These are phyloP conservation scores for Leptosomus discolor DNA, from an alignment of 2,113 vertebrate species.

Conservation along the genomic window DNA sequence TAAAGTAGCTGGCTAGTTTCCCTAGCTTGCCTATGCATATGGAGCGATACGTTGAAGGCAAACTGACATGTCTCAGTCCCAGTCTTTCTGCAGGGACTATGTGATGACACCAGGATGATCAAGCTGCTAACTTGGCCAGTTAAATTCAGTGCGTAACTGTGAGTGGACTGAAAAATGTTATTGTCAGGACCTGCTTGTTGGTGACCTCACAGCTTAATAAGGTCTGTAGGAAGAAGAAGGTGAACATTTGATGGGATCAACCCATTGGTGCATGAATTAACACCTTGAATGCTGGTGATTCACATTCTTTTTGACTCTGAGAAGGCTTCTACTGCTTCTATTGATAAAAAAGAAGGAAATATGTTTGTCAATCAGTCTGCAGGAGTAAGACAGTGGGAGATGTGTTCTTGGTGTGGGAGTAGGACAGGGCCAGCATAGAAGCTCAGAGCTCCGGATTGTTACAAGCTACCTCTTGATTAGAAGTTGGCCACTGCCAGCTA, in stretches of 20 bases:
- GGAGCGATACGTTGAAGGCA: neutral
- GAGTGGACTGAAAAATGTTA: neutral
- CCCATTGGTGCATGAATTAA: neutral
- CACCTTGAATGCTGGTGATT: neutral
- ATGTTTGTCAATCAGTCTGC: neutral
- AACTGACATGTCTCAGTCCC: neutral
- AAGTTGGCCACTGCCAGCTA: neutral
- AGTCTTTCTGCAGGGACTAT: neutral
- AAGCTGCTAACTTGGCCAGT: neutral
- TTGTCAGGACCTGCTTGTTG: neutral
- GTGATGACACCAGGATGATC: neutral
- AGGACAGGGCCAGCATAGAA: neutral
- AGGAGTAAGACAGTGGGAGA: neutral
- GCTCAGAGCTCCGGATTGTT: neutral
- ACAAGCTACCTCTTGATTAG: neutral
- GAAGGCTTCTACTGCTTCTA: neutral
- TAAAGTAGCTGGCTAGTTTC: neutral
- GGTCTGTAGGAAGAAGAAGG: neutral
- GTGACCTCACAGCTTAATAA: neutral
- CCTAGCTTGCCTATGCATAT: neutral
- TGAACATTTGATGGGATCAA: neutral
- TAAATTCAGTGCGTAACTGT: neutral
- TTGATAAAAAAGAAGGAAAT: neutral
- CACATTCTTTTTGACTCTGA: neutral
- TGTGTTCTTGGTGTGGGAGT: rapidly evolving